Conservation (phyloP, 2,888 invertebrate genomes). For the Netelia fuscicornis region DNA sequence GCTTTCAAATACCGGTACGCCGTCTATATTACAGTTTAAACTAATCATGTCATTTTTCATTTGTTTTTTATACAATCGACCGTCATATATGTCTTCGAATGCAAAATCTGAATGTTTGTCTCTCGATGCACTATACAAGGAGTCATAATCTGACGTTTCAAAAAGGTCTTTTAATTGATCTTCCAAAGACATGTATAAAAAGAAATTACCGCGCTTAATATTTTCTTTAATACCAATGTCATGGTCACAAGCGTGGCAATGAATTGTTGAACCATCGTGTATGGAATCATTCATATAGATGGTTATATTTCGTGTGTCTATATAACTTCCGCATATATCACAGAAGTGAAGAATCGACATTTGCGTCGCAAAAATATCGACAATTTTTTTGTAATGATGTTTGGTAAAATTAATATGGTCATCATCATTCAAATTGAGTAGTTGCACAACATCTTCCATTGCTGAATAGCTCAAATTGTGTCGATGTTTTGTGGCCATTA, state of each 20-base stretch:
- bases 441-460: constrained; percentile 26
- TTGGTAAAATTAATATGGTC: constrained; percentile 9
- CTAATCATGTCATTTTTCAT: constrained; percentile 44
- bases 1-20: constrained; percentile 50
- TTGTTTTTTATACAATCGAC: constrained; percentile 32
- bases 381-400: constrained; percentile 47
- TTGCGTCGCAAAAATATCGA: constrained; percentile 22
- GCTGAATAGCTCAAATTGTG: constrained; percentile 34
- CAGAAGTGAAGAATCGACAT: constrained; percentile 42
- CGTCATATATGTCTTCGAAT: constrained; percentile 57
- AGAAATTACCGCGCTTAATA: constrained; percentile 24
- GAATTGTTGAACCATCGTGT: not conserved
- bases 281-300: not conserved
- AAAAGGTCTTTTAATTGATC: constrained; percentile 36
- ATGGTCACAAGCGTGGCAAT: constrained; percentile 20
- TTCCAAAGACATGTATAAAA: constrained; percentile 34
- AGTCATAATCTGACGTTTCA: constrained; percentile 13
- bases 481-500: constrained; percentile 45
- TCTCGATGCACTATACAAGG: not conserved
- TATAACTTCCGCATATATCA: constrained; percentile 29
- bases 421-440: constrained; percentile 1
- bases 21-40: constrained; percentile 46
- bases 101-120: constrained; percentile 12
- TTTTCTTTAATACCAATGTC: constrained; percentile 15
- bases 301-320: not conserved